Conservation (phyloP, 2,797 vertebrate species). For the Malacoraja senta region DNA sequence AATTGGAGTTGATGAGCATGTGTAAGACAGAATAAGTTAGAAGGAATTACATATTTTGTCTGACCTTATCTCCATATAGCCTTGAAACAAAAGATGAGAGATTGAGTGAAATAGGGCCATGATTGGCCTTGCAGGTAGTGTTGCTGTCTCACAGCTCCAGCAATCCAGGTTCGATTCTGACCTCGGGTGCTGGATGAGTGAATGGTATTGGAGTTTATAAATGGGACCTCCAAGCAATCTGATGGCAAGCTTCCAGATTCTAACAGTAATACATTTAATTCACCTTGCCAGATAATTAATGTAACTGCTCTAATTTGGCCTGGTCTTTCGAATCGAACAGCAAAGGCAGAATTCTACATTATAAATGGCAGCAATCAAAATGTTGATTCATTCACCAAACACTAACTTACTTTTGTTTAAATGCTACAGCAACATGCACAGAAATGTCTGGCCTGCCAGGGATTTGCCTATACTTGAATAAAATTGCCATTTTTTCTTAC, state of each 20-base stretch:
- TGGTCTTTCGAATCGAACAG: not conserved
- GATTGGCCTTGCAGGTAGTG: too few species aligned
- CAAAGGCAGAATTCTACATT: not conserved
- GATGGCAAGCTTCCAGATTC: conserved; percentile 27
- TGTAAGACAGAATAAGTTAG: too few species aligned
- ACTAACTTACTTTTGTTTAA: not conserved
- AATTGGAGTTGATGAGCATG: too few species aligned
- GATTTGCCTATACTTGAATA: not conserved
- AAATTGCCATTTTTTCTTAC: not conserved
- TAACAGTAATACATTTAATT: conserved; percentile 10
- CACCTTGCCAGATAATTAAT: conserved; percentile 26
- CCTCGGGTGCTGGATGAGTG: not conserved
- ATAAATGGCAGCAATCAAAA: conserved; percentile 6
- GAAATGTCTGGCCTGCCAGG: not conserved
- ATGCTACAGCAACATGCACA: not conserved
- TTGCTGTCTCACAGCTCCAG: too few species aligned
- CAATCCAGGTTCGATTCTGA: too few species aligned
- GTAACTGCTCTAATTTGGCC: not conserved
- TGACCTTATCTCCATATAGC: too few species aligned
- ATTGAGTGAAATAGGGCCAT: too few species aligned
- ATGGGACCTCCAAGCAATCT: conserved; percentile 19
- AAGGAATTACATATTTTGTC: too few species aligned
- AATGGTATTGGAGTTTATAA: conserved; percentile 2
- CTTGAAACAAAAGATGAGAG: too few species aligned
- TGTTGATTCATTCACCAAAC: conserved; percentile 13